Base-by-base conservation (phyloP, 2,888 invertebrate genomes). In the Athrips mouffetella region DNA sequence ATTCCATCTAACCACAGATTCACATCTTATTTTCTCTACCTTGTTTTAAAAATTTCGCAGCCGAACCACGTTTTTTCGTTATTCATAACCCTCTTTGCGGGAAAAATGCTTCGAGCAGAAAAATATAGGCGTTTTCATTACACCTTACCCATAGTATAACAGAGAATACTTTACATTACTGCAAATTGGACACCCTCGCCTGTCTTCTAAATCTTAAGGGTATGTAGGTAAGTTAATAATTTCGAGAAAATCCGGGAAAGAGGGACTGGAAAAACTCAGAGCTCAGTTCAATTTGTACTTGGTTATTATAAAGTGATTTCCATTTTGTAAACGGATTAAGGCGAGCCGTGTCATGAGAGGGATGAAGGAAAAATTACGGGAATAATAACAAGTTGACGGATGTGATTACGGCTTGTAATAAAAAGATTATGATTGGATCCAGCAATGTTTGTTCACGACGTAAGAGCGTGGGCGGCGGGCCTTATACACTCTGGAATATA, bases 141-240 rank as follows among this genome's bases (percentile, higher is more conserved):
- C 42, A 20, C 59, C 55, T 56, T 60, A 66, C 64, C 63, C 65
- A 57, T 51, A 50, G 48, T n/a, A n/a, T n/a, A n/a, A 47, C 59
- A 29, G 68, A 65, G 70, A 72, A 70, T 66, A 70, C 68, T 74
- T 76, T 76, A 70, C 68, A 74, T 76, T 76, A 79, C 67, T 73
- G 72, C 72, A 73, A 75, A 77, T 76, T 75, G 73, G 69, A 63
- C 66, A 63, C 68, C 66, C 65, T 68, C 66, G 57, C 63, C 58
- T 57, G 59, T 30, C 21, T 44, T 44, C 29, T 46, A 46, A 46
- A 46, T 50, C 46, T 50, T 40, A 23, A 35, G 29, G 41, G 47
- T 48, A 52, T 55, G 61, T 59, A 59, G 57, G 61, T 72, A 73
- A 76, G 70, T 60, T 63, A 69, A 74, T 71, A 73, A 73, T 68